Conservation (phyloP, 2,888 invertebrate genomes). For the Heliconius hortense region DNA sequence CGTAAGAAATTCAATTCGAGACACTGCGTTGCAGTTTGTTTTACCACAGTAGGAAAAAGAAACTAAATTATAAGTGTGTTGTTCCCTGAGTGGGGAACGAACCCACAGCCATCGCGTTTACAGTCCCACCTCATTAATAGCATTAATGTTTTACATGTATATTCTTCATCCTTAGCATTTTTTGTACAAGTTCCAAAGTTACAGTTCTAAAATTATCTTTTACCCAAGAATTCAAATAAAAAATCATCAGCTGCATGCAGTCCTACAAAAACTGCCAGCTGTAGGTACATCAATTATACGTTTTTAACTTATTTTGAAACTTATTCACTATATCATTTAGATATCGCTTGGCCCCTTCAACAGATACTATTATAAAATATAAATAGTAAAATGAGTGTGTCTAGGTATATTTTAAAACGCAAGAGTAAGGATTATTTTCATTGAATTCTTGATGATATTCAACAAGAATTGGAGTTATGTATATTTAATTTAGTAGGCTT, state of each 20-base stretch:
- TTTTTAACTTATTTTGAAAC: conserved; percentile 30
- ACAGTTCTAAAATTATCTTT: conserved; percentile 13
- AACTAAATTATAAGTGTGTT: neutral
- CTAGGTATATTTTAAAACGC: no score
- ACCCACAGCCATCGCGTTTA: neutral
- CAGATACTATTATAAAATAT: no score
- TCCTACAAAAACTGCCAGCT: conserved; percentile 39
- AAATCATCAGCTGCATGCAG: conserved; percentile 30
- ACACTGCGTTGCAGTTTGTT: neutral
- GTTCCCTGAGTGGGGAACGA: neutral
- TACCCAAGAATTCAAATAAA: conserved; percentile 29
- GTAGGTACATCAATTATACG: conserved; percentile 39
- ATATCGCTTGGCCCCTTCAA: neutral
- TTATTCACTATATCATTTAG: neutral
- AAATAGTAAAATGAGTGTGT: no score
- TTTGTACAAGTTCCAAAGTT: conserved; percentile 25
- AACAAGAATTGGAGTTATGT: neutral
- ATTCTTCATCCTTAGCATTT: conserved; percentile 8
- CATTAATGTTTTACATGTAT: neutral
- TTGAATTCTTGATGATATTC: neutral
- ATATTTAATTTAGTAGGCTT: neutral
- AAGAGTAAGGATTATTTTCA: no score
- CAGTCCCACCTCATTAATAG: neutral
- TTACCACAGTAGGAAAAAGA: neutral
- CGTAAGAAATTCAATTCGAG: neutral